phyloP scores from a whole-genome alignment of 2,113 vertebrate species.

The Dasyurus viverrinus region DNA sequence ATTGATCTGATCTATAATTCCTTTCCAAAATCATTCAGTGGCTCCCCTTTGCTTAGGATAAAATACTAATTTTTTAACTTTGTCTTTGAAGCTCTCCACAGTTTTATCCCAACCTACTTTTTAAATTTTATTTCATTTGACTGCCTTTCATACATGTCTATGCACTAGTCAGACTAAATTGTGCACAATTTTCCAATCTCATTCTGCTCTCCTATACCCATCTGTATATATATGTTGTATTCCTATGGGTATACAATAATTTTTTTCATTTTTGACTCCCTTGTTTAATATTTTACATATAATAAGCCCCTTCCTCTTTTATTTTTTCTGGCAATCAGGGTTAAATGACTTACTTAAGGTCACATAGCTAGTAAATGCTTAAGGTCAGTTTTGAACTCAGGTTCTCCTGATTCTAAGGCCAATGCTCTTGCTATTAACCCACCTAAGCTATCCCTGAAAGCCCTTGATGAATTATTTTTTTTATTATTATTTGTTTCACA shows the following conservation, averaged over 20 bases:
- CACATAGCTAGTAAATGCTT: neutral
- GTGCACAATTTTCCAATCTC: neutral
- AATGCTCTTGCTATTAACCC: neutral
- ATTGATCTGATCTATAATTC: neutral
- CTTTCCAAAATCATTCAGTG: neutral
- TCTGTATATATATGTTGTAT: neutral
- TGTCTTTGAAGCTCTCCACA: neutral
- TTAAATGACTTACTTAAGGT: neutral
- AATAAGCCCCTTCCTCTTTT: neutral
- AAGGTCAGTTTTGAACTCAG: neutral
- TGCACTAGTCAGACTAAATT: neutral
- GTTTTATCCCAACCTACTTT: neutral
- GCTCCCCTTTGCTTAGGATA: neutral
- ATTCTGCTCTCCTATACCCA: neutral
- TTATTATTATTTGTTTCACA: neutral
- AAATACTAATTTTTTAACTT: neutral
- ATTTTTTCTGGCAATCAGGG: neutral
- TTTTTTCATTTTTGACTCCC: neutral
- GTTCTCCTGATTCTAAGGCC: neutral
- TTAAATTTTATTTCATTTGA: neutral
- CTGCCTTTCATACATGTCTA: neutral
- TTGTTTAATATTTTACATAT: neutral
- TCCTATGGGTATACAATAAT: neutral
- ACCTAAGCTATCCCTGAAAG: neutral
- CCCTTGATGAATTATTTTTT: neutral